Base-by-base conservation (phyloP, 2,797 vertebrate species). In the Spondyliosoma cantharus region DNA sequence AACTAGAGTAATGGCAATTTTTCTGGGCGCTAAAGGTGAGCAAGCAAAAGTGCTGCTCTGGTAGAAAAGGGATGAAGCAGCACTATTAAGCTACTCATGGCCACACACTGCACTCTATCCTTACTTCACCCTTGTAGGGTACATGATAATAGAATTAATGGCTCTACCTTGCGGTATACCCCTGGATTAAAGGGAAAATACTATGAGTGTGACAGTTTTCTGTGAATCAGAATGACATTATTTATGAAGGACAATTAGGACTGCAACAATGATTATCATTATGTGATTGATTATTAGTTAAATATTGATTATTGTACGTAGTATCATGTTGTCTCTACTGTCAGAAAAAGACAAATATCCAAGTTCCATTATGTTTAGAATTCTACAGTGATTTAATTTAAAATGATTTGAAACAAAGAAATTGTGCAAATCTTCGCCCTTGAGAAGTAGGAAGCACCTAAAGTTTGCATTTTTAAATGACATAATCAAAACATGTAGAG, bases 1-100 rank as follows among this genome's bases (percentile, higher is more conserved):
- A 89, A 84, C 79, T 78, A 61, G 63, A 90, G 76, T 54, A 82
- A 87, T 70, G 71, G 62, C 67, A 74, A 50, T 70, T 87, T 85
- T 84, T 80, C 83, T 72, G 62, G 71, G 46, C 19, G 20, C 78
- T 53, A 80, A 72, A 84, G 62, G 74, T 85, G 87, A 81, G 66
- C 60, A 80, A 58, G 59, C 49, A 63, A 68, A 79, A 78, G 66
- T 59, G 53, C 68, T 46, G 83, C 59, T 82, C 62, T 62, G 50
- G 19, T 67, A 71, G 74, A 76, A 67, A 82, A 68, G 57, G 25
- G 67, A 83, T 77, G 50, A 82, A 66, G 65, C 63, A 79, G 76
- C 76, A 85, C 53, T 75, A 81, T 83, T 66, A 64, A 60, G 62
- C 74, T 63, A 78, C 72, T 82, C 54, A 78, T 72, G 59, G 66